Base-by-base conservation (phyloP, 2,888 invertebrate species). In the Agonopterix heracliana region DNA sequence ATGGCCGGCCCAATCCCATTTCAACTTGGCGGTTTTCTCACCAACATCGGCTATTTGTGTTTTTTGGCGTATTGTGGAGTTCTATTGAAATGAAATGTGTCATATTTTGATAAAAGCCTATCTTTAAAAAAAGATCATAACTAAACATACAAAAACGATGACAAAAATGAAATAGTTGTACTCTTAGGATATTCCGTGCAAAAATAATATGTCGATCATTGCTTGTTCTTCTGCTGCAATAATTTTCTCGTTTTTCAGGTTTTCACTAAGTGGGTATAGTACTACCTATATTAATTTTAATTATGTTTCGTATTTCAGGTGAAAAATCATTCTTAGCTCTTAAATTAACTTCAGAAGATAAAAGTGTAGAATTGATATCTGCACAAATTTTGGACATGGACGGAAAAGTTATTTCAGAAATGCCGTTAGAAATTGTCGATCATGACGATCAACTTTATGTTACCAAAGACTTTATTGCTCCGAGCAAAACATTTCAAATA, bases 401-500 rank as follows among this genome's bases (percentile, higher is more conserved):
- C 11, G 58, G 63, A 2, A 64, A 63, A 2, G 41, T 68, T 1
- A 13, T 76, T 1, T n/a, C 41, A 8, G 61, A 67, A 38, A 12
- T 62, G 8, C 66, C 66, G 7, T 51, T 80, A 11, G 45, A 50
- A 34, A 36, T 70, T 9, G 36, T 65, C 0, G 51, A 73, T 34
- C 51, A 64, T n/a, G 48, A 59, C 14, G 47, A 61, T 2, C 62
- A 75, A 35, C 62, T 76, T n/a, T 82, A 78, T 48, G 35, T 61
- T 0, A 68, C 77, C 0, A 50, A 35, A 5, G 10, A 55, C 1
- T 62, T 73, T 36, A 36, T 57, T 9, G 59, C 74, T 0, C 81
- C 79, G 1, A 56, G 54, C 8, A 48, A 53, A 1, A 54, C 59
- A 46, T 82, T 83, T 48, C 67, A 60, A 59, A 61, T 82, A 43